Conservation (phyloP, 2,797 vertebrate genomes). For the Myotis daubentonii region DNA sequence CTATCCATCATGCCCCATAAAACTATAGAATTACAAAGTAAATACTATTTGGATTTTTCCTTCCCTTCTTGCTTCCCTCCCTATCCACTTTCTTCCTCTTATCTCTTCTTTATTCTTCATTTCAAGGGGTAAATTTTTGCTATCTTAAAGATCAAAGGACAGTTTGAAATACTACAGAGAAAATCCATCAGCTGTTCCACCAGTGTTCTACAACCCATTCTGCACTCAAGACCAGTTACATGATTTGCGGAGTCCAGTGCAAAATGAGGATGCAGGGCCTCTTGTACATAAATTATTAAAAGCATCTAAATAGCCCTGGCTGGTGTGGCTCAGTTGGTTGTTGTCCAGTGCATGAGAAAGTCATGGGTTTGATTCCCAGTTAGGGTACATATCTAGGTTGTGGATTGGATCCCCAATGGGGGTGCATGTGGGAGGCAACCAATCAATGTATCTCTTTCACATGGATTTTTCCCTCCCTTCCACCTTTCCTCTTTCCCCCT, state of each 20-base stretch:
- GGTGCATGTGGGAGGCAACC: no score
- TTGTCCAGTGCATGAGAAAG: no score
- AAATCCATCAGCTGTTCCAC: not conserved
- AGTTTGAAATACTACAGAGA: constrained; percentile 23
- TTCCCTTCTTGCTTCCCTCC: not conserved
- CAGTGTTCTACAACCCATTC: not conserved
- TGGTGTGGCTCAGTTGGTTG: no score
- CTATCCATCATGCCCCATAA: not conserved
- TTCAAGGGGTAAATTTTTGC: constrained; percentile 2
- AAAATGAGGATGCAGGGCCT: not conserved
- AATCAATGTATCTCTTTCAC: no score
- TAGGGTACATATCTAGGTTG: no score
- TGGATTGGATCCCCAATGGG: no score
- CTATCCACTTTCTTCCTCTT: not conserved
- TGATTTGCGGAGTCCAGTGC: not conserved
- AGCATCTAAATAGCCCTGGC: not conserved
- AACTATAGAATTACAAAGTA: not conserved
- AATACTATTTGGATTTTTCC: not conserved
- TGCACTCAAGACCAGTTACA: not conserved
- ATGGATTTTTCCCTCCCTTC: no score
- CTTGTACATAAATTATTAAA: not conserved
- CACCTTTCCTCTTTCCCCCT: no score
- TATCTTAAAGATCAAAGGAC: constrained; percentile 58
- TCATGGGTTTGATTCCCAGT: no score
- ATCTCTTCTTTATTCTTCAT: not conserved